Percentiles rank a stretch among this genome's conserved stretches.
Conservation (phyloP, 2,888 invertebrate genomes). For the Adineta ricciae region DNA sequence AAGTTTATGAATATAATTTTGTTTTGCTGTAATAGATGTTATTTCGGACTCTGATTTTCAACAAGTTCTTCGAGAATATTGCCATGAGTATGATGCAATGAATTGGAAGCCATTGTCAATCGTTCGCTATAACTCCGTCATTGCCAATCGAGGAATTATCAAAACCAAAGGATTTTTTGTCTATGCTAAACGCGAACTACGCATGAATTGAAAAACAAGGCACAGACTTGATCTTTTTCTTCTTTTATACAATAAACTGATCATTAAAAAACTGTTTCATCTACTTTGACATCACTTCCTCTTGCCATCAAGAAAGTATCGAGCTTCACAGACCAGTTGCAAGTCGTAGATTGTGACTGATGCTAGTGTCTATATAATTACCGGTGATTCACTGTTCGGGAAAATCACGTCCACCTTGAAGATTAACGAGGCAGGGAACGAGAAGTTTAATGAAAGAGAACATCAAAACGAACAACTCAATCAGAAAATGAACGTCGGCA, state of each 20-base stretch:
- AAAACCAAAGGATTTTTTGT: constrained; percentile 10
- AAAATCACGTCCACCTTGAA: too few relatives aligned
- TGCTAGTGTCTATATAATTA: too few relatives aligned
- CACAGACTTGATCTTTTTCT: neutral
- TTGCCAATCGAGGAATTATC: constrained; percentile 10
- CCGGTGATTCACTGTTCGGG: too few relatives aligned
- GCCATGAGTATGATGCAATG: neutral
- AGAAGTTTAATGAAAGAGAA: too few relatives aligned
- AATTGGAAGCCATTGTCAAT: neutral
- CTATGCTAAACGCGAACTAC: neutral
- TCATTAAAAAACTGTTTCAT: too few relatives aligned
- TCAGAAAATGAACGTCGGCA: too few relatives aligned
- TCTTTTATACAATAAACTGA: neutral
- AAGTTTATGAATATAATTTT: neutral
- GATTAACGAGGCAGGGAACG: too few relatives aligned
- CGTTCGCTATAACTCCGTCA: neutral
- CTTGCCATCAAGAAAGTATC: too few relatives aligned
- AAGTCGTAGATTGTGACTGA: too few relatives aligned
- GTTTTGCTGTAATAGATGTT: neutral
- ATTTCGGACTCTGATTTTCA: neutral
- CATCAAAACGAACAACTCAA: too few relatives aligned
- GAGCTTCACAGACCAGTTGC: too few relatives aligned
- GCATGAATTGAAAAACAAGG: neutral
- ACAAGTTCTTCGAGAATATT: neutral
- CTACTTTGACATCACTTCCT: too few relatives aligned